Base-by-base conservation (phyloP, 2,888 invertebrate genomes). In the Craniophora ligustri region DNA sequence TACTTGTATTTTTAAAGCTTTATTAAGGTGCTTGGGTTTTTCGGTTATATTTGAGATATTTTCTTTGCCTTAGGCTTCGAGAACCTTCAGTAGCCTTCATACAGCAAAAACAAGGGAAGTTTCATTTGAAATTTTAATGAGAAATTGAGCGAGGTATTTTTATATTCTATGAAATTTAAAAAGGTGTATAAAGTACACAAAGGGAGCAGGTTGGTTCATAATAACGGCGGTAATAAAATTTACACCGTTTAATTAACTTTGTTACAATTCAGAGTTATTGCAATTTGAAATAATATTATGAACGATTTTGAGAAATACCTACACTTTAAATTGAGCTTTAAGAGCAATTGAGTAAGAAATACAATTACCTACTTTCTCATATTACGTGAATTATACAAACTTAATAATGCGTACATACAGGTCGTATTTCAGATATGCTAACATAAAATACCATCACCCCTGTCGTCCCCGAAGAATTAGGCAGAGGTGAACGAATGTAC, bases 101-200 rank as follows among this genome's bases (percentile, higher is more conserved):
- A 38, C 7, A 57, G 30, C 5, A 13, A 16, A 28, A 14, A 28
- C 14, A 48, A 32, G 41, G 15, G 42, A 53, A 53, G 11, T 11
- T 34, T 39, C 0, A 41, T 38, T 16, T 18, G 7, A 32, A 39
- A 38, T 32, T 31, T 19, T 32, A 44, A 61, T 41, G 16, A 35
- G 38, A 38, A 23, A 13, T 19, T 26, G 3, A 36, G 39, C 10
- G 34, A 1, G 11, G 28, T 35, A 19, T 44, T 35, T 21, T 39
- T 32, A 31, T 7, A 8, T 46, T 28, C 3, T 36, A 36, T 19
- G 11, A 30, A 40, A 19, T 26, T 26, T 26, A 3, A 10, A 23
- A 23, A n/a, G 5, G 26, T 35, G 18, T 35, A 35, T 35, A 19
- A 35, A 35, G 35, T 35, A 35, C 19, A 31, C 19, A 21, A 48